Percentiles rank a stretch among this genome's conserved stretches.
These are phyloP conservation scores for Bombycilla garrulus DNA, from an alignment of 2,113 vertebrate species.

Conservation along the genomic window DNA sequence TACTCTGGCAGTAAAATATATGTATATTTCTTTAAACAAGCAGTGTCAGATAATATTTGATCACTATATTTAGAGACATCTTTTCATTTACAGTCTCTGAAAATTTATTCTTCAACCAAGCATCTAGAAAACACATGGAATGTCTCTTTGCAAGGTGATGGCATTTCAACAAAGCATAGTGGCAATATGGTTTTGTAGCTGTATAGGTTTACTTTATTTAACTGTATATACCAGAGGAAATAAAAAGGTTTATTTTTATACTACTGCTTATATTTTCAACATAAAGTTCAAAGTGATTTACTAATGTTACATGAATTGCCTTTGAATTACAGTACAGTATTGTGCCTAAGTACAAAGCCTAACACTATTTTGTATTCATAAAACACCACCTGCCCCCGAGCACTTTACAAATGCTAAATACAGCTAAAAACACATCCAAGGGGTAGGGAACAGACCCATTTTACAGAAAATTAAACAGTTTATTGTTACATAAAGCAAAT, in stretches of 20 bases:
- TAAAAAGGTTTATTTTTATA: slow-evolving; percentile 68
- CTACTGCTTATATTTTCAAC: slow-evolving; percentile 55
- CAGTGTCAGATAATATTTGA: slow-evolving; percentile 53
- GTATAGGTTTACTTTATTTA: slow-evolving; percentile 59
- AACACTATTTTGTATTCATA: slow-evolving; percentile 40
- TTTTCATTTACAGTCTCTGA: slow-evolving; percentile 62
- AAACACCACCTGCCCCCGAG: not conserved
- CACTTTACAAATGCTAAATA: slow-evolving; percentile 54
- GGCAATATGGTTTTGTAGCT: slow-evolving; percentile 43
- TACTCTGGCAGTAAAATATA: slow-evolving; percentile 29
- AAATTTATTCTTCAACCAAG: slow-evolving; percentile 64
- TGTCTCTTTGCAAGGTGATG: slow-evolving; percentile 29
- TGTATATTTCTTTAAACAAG: slow-evolving; percentile 65
- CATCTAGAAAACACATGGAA: slow-evolving; percentile 18
- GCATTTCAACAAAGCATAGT: slow-evolving; percentile 48
- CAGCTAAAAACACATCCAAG: slow-evolving; percentile 13
- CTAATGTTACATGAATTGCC: slow-evolving; percentile 59
- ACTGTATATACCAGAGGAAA: slow-evolving; percentile 62
- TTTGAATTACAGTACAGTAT: slow-evolving; percentile 44
- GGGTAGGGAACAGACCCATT: slow-evolving; percentile 20
- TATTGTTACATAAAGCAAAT: not conserved
- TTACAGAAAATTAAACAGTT: slow-evolving; percentile 34
- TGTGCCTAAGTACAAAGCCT: slow-evolving; percentile 35
- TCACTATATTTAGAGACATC: slow-evolving; percentile 28
- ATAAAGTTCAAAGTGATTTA: slow-evolving; percentile 68